Percentiles rank a stretch among this genome's conserved stretches.
These are phyloP conservation scores for Lithophane ornitopus DNA, from an alignment of 2,888 invertebrate species.

Conservation along the genomic window DNA sequence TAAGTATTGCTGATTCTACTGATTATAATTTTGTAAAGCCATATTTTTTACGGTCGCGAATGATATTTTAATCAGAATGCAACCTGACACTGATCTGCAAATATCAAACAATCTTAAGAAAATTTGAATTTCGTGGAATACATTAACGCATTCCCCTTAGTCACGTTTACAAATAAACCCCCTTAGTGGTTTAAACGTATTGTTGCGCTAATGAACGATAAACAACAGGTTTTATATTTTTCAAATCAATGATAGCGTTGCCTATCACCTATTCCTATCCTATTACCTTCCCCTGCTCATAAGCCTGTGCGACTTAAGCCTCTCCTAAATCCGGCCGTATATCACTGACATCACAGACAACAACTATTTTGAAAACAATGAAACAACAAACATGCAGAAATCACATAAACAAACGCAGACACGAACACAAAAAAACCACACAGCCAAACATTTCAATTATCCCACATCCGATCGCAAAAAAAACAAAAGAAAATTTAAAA, in stretches of 20 bases:
- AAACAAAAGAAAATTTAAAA: slow-evolving; percentile 7
- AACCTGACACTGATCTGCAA: no score
- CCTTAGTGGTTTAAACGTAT: no score
- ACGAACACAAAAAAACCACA: slow-evolving; percentile 6
- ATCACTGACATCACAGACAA: not conserved
- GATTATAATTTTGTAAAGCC: no score
- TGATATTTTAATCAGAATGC: no score
- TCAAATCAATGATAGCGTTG: not conserved
- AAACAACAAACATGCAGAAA: slow-evolving; percentile 3
- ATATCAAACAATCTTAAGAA: no score
- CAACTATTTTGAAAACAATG: not conserved
- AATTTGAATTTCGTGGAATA: no score
- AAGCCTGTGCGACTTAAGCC: not conserved
- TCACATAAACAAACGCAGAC: slow-evolving; percentile 10
- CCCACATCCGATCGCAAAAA: not conserved
- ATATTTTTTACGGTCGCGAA: no score
- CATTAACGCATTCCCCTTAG: no score
- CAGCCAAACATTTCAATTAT: not conserved
- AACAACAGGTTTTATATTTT: not conserved
- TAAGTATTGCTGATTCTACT: no score
- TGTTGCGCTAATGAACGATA: not conserved
- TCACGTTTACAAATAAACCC: no score
- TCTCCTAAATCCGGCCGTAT: not conserved
- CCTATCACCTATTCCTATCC: no score
- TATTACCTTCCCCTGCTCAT: not conserved